These are phyloP conservation scores for Tenebrosternarchus preto DNA, from an alignment of 2,113 vertebrate species.

Conservation along the genomic window DNA sequence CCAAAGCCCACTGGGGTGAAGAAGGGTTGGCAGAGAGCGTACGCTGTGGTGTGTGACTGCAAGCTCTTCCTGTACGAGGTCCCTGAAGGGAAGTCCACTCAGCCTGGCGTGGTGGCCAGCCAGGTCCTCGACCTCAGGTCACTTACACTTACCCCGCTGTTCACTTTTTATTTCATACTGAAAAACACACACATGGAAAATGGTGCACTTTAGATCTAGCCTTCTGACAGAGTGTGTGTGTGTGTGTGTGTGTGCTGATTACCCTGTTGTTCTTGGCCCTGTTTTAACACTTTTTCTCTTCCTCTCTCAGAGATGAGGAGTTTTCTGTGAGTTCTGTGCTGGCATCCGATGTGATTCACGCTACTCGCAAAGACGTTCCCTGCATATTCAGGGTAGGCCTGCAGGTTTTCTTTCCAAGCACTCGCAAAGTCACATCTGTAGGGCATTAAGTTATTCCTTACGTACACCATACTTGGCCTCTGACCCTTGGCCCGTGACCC, in stretches of 20 bases:
- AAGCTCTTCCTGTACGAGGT: constrained; percentile 95
- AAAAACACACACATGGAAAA: not conserved
- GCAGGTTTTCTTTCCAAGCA: not conserved
- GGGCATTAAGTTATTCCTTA: not conserved
- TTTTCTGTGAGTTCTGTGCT: constrained; percentile 95
- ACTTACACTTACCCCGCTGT: not conserved
- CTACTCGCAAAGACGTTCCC: constrained; percentile 91
- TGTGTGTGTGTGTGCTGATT: not conserved
- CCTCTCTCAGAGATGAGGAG: constrained; percentile 84
- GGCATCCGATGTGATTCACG: constrained; percentile 93
- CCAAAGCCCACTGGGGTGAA: constrained; percentile 97
- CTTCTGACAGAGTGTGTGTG: not conserved
- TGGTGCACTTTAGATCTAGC: not conserved
- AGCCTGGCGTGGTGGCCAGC: constrained; percentile 86
- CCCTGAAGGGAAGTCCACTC: constrained; percentile 91
- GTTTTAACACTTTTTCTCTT: not conserved
- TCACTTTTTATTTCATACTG: not conserved
- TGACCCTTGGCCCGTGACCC: constrained; percentile 13
- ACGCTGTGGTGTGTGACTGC: constrained; percentile 93
- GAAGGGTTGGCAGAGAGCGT: constrained; percentile 96
- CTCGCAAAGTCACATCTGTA: not conserved
- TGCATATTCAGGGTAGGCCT: constrained; percentile 92
- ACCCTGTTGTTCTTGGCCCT: not conserved
- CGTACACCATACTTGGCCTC: constrained; percentile 31
- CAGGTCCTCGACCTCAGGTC: constrained; percentile 97